phyloP scores from a whole-genome alignment of 2,797 vertebrate species.

The Argyrosomus regius region DNA sequence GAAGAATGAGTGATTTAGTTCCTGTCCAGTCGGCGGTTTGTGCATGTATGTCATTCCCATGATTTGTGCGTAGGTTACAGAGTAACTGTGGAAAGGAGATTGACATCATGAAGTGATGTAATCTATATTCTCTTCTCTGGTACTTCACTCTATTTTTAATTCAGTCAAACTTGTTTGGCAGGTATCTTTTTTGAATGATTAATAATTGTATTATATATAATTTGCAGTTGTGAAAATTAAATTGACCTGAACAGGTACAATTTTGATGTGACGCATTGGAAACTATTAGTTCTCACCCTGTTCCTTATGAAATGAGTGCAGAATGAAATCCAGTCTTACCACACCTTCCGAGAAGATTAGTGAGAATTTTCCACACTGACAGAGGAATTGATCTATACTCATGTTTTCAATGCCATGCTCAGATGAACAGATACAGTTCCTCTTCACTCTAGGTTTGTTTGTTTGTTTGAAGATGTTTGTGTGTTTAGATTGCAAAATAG shows the following conservation, averaged over 20 bases:
- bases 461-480: too few species aligned
- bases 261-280: neutral
- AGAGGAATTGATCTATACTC: neutral
- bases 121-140: neutral
- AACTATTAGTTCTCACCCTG: neutral
- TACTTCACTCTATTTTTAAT: neutral
- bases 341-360: neutral
- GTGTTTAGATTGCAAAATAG: too few species aligned
- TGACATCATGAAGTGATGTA: neutral
- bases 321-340: neutral
- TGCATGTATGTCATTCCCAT: neutral
- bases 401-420: neutral
- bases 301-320: neutral
- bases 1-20: constrained; percentile 50
- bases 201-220: neutral
- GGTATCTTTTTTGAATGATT: neutral
- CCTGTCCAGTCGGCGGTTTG: constrained; percentile 43
- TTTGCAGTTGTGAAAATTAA: neutral
- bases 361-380: neutral
- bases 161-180: neutral
- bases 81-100: neutral
- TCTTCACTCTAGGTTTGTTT: neutral
- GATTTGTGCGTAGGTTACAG: neutral
- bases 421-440: neutral
- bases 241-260: neutral